A percentile compares a stretch with the other conserved stretches of the same genome.
Conservation (phyloP, 1,140 invertebrate species). For the Lasaia peninsularis region DNA sequence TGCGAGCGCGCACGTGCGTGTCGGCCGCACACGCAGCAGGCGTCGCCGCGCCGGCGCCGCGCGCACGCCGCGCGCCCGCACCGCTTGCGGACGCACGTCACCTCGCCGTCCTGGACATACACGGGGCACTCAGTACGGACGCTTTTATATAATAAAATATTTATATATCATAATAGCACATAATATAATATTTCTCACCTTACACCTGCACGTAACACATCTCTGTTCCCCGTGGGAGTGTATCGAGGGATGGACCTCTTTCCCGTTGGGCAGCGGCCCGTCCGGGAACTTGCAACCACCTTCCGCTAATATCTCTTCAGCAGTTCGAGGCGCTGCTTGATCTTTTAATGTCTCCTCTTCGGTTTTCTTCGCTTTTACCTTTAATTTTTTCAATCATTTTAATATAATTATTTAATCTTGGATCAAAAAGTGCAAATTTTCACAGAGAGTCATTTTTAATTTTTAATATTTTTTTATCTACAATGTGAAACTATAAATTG, state of each 20-base stretch:
- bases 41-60: constrained; percentile 57
- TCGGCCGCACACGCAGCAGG: constrained; percentile 60
- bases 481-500: too few species aligned
- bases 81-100: constrained; percentile 87
- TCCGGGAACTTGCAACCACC: constrained; percentile 88
- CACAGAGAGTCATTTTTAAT: too few species aligned
- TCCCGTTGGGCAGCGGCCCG: constrained; percentile 86
- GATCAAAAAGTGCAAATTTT: too few species aligned
- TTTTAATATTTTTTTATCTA: too few species aligned
- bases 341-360: constrained; percentile 70
- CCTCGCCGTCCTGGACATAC: constrained; percentile 84
- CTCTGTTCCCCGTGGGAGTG: constrained; percentile 90
- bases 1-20: constrained; percentile 55
- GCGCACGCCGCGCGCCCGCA: constrained; percentile 85
- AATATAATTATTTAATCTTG: too few species aligned
- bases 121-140: too few species aligned
- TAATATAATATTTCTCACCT: constrained; percentile 85
- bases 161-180: too few species aligned
- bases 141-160: too few species aligned
- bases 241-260: constrained; percentile 90
- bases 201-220: constrained; percentile 92
- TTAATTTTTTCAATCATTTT: constrained; percentile 24
- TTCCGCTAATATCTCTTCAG: constrained; percentile 83
- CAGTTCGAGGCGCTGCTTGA: constrained; percentile 68
- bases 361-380: constrained; percentile 63